Conservation (phyloP, 2,888 invertebrate genomes). For the Glomeris marginata region DNA sequence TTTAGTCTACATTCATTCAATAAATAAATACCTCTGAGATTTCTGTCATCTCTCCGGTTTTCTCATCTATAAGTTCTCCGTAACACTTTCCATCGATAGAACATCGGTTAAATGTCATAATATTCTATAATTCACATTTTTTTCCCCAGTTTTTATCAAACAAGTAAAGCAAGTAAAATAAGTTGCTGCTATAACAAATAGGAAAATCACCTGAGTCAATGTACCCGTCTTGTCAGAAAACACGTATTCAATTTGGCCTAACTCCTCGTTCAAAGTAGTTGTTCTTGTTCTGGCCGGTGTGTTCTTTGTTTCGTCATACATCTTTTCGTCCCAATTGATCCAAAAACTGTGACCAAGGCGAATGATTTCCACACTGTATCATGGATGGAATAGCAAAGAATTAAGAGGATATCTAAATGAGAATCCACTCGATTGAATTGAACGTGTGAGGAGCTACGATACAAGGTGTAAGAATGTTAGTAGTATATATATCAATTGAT, state of each 20-base stretch:
- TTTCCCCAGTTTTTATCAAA: not conserved
- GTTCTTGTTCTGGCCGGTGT: constrained; percentile 91
- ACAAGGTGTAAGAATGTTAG: too few relatives aligned
- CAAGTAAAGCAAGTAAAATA: not conserved
- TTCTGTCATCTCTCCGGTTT: constrained; percentile 74
- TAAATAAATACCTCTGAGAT: constrained; percentile 52
- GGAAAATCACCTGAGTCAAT: constrained; percentile 64
- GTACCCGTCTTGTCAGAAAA: constrained; percentile 99
- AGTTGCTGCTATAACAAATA: not conserved
- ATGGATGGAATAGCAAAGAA: not conserved
- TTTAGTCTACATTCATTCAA: not conserved
- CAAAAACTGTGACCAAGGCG: constrained; percentile 95
- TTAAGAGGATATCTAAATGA: not conserved
- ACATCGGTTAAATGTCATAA: constrained; percentile 99
- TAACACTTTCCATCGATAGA: constrained; percentile 83
- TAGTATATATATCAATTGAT: not conserved
- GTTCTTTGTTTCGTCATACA: constrained; percentile 82
- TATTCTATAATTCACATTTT: constrained; percentile 48
- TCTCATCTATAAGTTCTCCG: constrained; percentile 77
- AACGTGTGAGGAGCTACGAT: too few relatives aligned
- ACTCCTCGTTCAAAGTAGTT: constrained; percentile 95
- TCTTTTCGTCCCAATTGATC: constrained; percentile 98
- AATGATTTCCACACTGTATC: constrained; percentile 61
- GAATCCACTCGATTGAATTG: too few relatives aligned
- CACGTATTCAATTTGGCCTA: constrained; percentile 97